Evolutionary conservation across 2,888 invertebrate genomes (phyloP), one percentile per base, ranked within the genome.

Genomic region (Tenthredo scrophulariae): DNA sequence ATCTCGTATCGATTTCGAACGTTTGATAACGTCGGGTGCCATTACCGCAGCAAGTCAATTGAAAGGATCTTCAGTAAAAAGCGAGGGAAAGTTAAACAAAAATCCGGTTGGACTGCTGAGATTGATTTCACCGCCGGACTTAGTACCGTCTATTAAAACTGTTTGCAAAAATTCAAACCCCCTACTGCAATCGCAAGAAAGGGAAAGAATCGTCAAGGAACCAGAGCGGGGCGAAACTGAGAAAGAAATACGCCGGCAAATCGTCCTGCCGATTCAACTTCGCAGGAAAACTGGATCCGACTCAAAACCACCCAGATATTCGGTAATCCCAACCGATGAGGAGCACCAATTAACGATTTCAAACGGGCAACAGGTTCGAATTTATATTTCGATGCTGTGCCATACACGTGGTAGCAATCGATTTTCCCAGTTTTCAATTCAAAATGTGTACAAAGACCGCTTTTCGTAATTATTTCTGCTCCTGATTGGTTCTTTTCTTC

Each of bases 191-290:
- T 50, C 54, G 2, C 33, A 29, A 18, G 50, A 54, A 18, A 67
- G 40, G 37, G 80, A 58, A 43, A 80, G 22, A 62, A 62, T 80
- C 13, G 10, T 62, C 1, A 37, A 58, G 10, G 62, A 80, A 62
- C 62, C 29, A 22, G 80, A 79, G 43, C n/a, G 26, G 7, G n/a
- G 26, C n/a, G 58, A 37, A n/a, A 50, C 37, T 5, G 80, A 62
- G 10, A 40, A n/a, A 22, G 80, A 80, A 80, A 80, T 80, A 37
- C 80, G 86, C 72, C 86, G 84, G 43, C 86, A 88, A 6, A 86
- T 88, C n/a, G 87, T 88, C 0, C 62, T 90, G 50, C 89, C 89
- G 13, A 40, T 88, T 9, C 88, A 88, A 26, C 80, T 88, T 18
- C 86, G 87, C 43, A 86, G 87, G 40, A 89, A 87, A 77, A 80